Conservation (phyloP, 2,113 vertebrate species). For the Eclectus roratus region DNA sequence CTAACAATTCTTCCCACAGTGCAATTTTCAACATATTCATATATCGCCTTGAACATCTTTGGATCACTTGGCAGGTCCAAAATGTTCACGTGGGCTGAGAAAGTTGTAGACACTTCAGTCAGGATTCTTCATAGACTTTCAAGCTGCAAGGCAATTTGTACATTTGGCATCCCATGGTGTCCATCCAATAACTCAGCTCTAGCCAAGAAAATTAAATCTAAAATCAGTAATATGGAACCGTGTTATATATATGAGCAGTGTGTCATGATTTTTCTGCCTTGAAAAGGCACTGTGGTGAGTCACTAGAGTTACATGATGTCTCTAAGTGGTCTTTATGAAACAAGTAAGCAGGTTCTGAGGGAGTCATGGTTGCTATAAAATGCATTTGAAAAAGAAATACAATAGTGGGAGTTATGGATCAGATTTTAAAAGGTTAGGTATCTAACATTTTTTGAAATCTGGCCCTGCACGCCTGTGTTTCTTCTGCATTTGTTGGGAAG, state of each 20-base stretch:
- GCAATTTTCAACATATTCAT: constrained; percentile 5
- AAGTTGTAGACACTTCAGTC: neutral
- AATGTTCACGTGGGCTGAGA: neutral
- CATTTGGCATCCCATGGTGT: constrained; percentile 34
- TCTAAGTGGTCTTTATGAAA: constrained; percentile 15
- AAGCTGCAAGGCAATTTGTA: constrained; percentile 9
- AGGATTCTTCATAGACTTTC: constrained; percentile 5
- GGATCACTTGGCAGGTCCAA: neutral
- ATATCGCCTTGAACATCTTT: neutral
- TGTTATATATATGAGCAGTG: neutral
- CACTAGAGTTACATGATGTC: neutral
- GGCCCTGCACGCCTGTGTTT: neutral
- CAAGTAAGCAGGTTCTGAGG: neutral
- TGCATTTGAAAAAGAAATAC: constrained; percentile 9
- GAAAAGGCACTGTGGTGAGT: constrained; percentile 17
- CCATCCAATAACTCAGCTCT: constrained; percentile 4
- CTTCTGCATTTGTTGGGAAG: neutral
- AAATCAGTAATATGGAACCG: constrained; percentile 6
- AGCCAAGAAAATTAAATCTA: constrained; percentile 41
- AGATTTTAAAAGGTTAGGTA: neutral
- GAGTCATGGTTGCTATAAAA: neutral
- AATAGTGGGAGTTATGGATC: neutral
- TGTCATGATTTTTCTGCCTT: constrained; percentile 31
- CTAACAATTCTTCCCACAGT: neutral
- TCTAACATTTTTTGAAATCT: neutral